Base-by-base conservation (phyloP, 2,113 vertebrate species). In the Urocynchramus pylzowi region DNA sequence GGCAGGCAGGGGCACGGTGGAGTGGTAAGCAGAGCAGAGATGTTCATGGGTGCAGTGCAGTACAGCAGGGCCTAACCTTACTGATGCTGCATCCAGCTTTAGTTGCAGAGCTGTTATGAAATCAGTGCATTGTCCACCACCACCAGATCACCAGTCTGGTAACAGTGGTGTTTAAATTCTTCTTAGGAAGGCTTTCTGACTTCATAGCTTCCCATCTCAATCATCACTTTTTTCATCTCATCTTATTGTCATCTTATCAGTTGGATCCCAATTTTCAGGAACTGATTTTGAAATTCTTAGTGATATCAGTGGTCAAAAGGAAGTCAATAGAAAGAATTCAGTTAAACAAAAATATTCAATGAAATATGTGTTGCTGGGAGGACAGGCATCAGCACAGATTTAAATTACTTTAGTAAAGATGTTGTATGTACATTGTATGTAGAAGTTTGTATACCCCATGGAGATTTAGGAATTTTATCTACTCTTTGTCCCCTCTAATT, bases 341-440 rank as follows among this genome's bases (percentile, higher is more conserved):
- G 16, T 4, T 54, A 37, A n/a, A 60, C 6, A 73, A 49, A 54
- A 87, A 18, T 26, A 76, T 17, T 76, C 8, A 56, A 27, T 56
- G 5, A 54, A 75, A 68, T 28, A 37, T 31, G 22, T 59, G 17
- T 41, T 91, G 5, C 22, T 61, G 12, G 2, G 11, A 90, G 4
- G 24, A 76, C 12, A 59, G 16, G 4, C 1, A 84, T 10, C 13
- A 79, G 1, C 26, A 71, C 3, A 59, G 11, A 42, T 60, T 53
- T 89, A 20, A 78, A 81, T 67, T 45, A 27, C 35, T 88, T 80
- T 86, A 61, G 56, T 71, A 57, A 71, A 91, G 84, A 42, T 52
- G 0, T 18, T 18, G 13, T 39, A 39, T 31, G 8, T 70, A 68
- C 39, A 0, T 57, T 93, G 65, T 52, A 50, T 1, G 0, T 20